phyloP scores from a whole-genome alignment of 2,113 vertebrate genomes.

The Takifugu bimaculatus region DNA sequence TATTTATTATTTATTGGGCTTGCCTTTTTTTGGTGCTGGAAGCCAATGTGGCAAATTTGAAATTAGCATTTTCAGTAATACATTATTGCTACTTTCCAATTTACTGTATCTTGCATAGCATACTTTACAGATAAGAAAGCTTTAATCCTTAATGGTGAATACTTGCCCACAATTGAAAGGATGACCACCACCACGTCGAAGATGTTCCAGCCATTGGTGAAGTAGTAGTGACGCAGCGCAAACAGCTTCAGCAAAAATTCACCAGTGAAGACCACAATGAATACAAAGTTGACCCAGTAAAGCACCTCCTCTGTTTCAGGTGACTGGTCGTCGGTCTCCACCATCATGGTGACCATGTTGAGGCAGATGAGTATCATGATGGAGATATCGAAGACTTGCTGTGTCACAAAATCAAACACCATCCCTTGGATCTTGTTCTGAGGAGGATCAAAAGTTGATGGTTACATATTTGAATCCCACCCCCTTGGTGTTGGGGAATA shows the following conservation, averaged over 20 bases:
- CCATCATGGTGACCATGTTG: conserved; percentile 99
- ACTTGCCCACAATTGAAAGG: conserved; percentile 97
- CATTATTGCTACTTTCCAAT: too few relatives aligned
- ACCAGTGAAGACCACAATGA: conserved; percentile 92
- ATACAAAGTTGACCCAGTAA: conserved; percentile 97
- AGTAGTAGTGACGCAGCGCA: conserved; percentile 94
- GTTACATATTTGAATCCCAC: too few relatives aligned
- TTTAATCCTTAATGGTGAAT: conserved; percentile 8
- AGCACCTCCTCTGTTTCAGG: conserved; percentile 89
- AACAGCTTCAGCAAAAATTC: conserved; percentile 97
- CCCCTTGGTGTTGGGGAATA: background rate
- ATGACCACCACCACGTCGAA: conserved; percentile 99
- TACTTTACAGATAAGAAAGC: too few relatives aligned
- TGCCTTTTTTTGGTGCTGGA: too few relatives aligned
- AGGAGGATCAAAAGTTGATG: conserved; percentile 2
- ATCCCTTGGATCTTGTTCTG: conserved; percentile 94
- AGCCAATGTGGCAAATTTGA: too few relatives aligned
- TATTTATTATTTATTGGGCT: too few relatives aligned
- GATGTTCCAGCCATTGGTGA: conserved; percentile 98
- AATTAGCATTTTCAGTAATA: too few relatives aligned
- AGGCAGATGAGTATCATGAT: conserved; percentile 99
- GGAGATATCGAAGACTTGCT: conserved; percentile 96
- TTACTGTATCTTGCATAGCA: too few relatives aligned
- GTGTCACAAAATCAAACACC: conserved; percentile 95
- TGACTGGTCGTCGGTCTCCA: conserved; percentile 93